Evolutionary conservation across 2,888 invertebrate genomes (phyloP), one percentile per base, ranked within the genome.

Genomic region (Arge pagana): DNA sequence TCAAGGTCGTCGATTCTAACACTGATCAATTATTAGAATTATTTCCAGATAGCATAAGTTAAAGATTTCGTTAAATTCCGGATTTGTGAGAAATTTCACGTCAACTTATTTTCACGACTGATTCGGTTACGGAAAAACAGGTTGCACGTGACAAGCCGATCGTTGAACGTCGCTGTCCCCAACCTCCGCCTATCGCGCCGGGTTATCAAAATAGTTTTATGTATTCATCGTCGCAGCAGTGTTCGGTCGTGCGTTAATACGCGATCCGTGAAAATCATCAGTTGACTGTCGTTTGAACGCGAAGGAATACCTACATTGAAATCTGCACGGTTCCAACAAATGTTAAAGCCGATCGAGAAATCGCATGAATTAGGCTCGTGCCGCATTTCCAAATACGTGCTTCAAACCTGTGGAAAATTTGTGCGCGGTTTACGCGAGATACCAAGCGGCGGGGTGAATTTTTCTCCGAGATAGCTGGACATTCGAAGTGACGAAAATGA

Each of bases 161-260:
- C 11, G 21, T 15, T 16, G 3, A 5, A 30, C 5, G 19, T 8
- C 4, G 4, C 19, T 18, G 18, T 11, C 30, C 11, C 31, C 21
- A 18, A 42, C 31, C 42, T 42, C 31, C 16, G 30, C 30, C 19
- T 42, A 19, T 19, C 31, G 10, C 10, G 19, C 31, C 31, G 13
- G 11, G 30, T 42, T 30, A 42, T 42, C 42, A 11, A 30, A 30
- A 4, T 30, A 30, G 30, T 30, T 42, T 42, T n/a, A 6, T 42
- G 19, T 6, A 1, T 30, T 7, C 18, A 30, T 30, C 24, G n/a
- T 42, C 13, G 11, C 11, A 28, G 30, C 30, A 19, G 28, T 18
- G 11, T 30, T 26, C 24, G 31, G 18, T 30, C 13, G 30, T 15
- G 18, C 30, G 30, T 26, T 11, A 26, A 13, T 21, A 21, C 19